A percentile compares a stretch with the other conserved stretches of the same genome.
These are phyloP conservation scores for Gymnodraco acuticeps DNA, from an alignment of 2,797 vertebrate species.

Conservation along the genomic window DNA sequence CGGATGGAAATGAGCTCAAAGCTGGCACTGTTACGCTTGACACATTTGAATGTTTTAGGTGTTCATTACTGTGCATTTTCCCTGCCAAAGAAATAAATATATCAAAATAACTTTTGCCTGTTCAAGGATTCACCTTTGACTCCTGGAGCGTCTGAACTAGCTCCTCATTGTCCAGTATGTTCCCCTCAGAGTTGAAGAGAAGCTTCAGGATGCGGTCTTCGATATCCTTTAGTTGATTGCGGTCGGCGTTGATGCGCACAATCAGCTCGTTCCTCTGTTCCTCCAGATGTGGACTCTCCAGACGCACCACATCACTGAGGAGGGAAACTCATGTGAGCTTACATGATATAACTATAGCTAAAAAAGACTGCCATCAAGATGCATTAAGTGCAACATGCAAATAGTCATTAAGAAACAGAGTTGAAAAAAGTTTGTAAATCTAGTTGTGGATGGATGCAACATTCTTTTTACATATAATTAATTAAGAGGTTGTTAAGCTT, in stretches of 20 bases:
- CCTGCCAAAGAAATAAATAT: not conserved
- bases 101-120: not conserved
- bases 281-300: constrained; percentile 89
- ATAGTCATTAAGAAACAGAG: not conserved
- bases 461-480: not conserved
- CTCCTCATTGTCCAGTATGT: constrained; percentile 89
- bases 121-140: constrained; percentile 81
- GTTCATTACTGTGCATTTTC: too few relatives aligned
- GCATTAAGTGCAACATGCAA: not conserved
- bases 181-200: constrained; percentile 88
- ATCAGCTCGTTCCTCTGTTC: constrained; percentile 88
- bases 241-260: constrained; percentile 85
- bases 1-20: too few relatives aligned
- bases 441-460: not conserved
- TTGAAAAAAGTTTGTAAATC: not conserved
- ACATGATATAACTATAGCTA: not conserved
- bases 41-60: too few relatives aligned
- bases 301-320: constrained; percentile 84
- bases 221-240: constrained; percentile 87
- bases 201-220: constrained; percentile 89
- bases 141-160: constrained; percentile 87
- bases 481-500: too few relatives aligned
- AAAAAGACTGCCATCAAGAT: not conserved
- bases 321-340: not conserved
- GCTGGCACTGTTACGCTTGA: too few relatives aligned